Evolutionary conservation across 2,113 vertebrate genomes (phyloP).

Genomic region (Orthonyx spaldingii): DNA sequence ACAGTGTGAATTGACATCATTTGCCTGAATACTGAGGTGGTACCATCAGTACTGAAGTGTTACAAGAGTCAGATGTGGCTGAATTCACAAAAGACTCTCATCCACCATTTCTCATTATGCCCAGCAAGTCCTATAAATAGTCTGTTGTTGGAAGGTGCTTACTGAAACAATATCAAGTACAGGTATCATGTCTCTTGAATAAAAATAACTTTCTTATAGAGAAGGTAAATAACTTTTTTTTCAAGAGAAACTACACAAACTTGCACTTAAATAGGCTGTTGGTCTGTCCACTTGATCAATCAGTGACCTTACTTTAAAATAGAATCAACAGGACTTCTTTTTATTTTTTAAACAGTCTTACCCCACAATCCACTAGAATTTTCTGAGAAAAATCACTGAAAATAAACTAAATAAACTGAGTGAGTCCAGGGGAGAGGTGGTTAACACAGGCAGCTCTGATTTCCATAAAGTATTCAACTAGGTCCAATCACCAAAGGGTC

Average conservation of each 20-base stretch:
- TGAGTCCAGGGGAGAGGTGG: background rate
- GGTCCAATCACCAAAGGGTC: background rate
- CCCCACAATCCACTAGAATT: background rate
- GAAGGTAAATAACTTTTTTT: background rate
- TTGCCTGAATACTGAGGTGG: fast-evolving
- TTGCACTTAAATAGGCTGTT: background rate
- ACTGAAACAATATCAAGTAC: background rate
- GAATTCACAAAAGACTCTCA: background rate
- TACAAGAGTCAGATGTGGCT: background rate
- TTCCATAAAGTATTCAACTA: background rate
- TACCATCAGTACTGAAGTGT: background rate
- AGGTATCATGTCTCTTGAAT: background rate
- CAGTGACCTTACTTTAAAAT: background rate
- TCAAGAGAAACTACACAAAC: background rate
- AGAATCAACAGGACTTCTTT: background rate
- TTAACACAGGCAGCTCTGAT: background rate
- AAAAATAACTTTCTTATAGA: background rate
- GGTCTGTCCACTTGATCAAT: background rate
- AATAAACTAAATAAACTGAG: background rate
- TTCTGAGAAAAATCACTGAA: background rate
- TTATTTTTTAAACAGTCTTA: background rate
- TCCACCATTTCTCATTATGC: background rate
- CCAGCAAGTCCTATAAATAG: background rate
- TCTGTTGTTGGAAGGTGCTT: background rate
- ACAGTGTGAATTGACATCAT: background rate